Conservation (phyloP, 2,113 vertebrate species). For the Pelecanoides urinatrix region DNA sequence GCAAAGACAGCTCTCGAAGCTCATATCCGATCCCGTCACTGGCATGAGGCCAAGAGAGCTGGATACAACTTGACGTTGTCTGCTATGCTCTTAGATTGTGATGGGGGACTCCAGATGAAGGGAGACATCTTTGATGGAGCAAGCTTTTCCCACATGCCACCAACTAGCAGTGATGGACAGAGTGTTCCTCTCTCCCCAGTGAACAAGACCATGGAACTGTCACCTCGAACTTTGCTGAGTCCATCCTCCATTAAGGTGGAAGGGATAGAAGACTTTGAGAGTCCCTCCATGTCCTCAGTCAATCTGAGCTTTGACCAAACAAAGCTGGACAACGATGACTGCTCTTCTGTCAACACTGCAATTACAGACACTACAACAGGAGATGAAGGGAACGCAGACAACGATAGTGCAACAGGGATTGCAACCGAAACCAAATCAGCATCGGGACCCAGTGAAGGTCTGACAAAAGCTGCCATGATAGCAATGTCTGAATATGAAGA, state of each 20-base stretch:
- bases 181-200: conserved; percentile 91
- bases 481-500: conserved; percentile 94
- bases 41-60: conserved; percentile 98
- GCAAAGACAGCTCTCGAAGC: conserved; percentile 97
- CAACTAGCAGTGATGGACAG: conserved; percentile 85
- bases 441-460: conserved; percentile 83
- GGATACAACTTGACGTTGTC: conserved; percentile 93
- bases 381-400: conserved; percentile 95
- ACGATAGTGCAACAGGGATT: conserved; percentile 86
- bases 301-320: conserved; percentile 92
- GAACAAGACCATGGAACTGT: conserved; percentile 92
- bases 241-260: conserved; percentile 98
- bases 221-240: conserved; percentile 90
- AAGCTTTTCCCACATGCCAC: conserved; percentile 84
- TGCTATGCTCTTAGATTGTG: conserved; percentile 90
- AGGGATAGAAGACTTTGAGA: conserved; percentile 96
- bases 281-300: conserved; percentile 91
- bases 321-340: conserved; percentile 98
- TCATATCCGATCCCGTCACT: conserved; percentile 97
- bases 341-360: conserved; percentile 97
- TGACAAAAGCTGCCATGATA: conserved; percentile 89
- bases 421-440: conserved; percentile 85
- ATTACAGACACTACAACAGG: conserved; percentile 98
- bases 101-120: conserved; percentile 89
- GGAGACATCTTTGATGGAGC: conserved; percentile 89